Percentiles rank a stretch among this genome's conserved stretches.
Evolutionary conservation across 2,888 invertebrate genomes (phyloP).

Genomic region (Horisme vitalbata): DNA sequence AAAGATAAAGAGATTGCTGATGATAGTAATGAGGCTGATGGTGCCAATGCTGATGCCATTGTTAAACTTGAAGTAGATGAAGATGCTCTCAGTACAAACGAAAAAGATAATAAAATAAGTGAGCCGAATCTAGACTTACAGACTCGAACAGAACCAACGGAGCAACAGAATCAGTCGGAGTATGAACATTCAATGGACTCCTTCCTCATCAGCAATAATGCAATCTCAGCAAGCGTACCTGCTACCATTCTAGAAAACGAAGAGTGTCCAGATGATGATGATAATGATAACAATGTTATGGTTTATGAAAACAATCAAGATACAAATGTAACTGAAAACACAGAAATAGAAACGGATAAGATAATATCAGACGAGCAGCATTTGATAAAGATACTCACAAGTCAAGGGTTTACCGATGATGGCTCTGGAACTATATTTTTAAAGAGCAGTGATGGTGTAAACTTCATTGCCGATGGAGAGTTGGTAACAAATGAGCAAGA

Average conservation of each 20-base stretch:
- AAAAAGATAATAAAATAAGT: not conserved
- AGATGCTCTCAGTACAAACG: not conserved
- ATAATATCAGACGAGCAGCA: constrained; percentile 50
- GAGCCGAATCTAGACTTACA: not conserved
- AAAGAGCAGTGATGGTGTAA: constrained; percentile 55
- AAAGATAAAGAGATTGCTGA: constrained; percentile 29
- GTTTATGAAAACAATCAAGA: constrained; percentile 9
- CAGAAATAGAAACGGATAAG: too few species aligned
- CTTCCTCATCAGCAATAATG: constrained; percentile 59
- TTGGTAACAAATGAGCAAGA: constrained; percentile 51
- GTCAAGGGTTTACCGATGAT: constrained; percentile 46
- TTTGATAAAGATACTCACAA: constrained; percentile 66
- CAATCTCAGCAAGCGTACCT: constrained; percentile 66
- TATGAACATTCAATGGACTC: constrained; percentile 66
- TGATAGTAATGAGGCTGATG: not conserved
- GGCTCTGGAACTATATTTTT: constrained; percentile 66
- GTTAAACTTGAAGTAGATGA: not conserved
- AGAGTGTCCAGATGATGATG: constrained; percentile 57
- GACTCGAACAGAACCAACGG: constrained; percentile 21
- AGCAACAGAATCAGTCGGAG: constrained; percentile 29
- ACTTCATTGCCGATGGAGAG: constrained; percentile 61
- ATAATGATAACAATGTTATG: constrained; percentile 28
- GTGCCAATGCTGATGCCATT: not conserved
- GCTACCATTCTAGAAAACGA: constrained; percentile 74
- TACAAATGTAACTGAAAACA: not conserved